phyloP scores from a whole-genome alignment of 2,113 vertebrate species.

The Muscicapa adusta region DNA sequence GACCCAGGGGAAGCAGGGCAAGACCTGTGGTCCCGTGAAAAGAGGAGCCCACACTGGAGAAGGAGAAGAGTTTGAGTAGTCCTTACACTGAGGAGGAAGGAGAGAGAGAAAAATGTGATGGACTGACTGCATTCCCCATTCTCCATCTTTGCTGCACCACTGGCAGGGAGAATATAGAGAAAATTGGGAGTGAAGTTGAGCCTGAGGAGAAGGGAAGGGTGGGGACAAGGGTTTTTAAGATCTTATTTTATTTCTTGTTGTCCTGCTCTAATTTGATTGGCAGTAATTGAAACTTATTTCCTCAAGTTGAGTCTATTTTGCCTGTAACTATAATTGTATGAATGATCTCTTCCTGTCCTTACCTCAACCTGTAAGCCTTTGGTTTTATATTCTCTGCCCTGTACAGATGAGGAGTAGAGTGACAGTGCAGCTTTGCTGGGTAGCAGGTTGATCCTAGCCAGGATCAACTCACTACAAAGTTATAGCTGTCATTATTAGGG shows the following conservation, averaged over 20 bases:
- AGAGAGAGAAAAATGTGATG: not conserved
- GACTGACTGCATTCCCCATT: not conserved
- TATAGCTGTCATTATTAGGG: not conserved
- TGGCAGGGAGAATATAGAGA: accelerated
- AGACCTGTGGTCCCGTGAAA: not conserved
- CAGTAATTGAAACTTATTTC: not conserved
- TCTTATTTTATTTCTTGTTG: not conserved
- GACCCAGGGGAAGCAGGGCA: not conserved
- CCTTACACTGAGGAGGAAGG: not conserved
- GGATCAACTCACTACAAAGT: not conserved
- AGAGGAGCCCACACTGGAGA: not conserved
- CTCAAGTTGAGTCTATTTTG: not conserved
- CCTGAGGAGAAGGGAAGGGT: not conserved
- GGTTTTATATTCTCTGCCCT: not conserved
- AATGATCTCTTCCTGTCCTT: not conserved
- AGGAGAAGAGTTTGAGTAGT: not conserved
- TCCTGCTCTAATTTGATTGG: not conserved
- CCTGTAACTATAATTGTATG: not conserved
- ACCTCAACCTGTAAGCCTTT: not conserved
- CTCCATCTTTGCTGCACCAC: not conserved
- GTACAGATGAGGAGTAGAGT: not conserved
- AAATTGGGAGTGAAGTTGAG: not conserved
- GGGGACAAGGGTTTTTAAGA: not conserved
- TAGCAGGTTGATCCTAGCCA: not conserved
- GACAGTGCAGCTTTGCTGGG: not conserved